Evolutionary conservation across 1,140 invertebrate species (phyloP).

Genomic region (Sinonovacula constricta): DNA sequence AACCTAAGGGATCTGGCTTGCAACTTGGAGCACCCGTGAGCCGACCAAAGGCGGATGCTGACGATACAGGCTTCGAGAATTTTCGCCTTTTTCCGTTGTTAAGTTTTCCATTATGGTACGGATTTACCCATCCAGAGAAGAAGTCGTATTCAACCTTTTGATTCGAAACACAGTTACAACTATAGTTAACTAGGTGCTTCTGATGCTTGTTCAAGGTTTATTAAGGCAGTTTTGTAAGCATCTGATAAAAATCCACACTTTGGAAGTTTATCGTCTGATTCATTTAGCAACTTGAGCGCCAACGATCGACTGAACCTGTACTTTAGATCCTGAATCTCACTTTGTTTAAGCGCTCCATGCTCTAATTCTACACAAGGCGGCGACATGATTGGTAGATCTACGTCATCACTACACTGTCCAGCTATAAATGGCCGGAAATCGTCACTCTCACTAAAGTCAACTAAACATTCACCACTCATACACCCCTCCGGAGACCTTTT

Average conservation of each 20-base stretch:
- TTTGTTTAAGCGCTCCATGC: not conserved
- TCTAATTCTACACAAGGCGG: slow-evolving; percentile 5
- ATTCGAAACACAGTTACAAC: not conserved
- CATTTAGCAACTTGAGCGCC: too few relatives aligned
- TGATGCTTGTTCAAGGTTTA: too few relatives aligned
- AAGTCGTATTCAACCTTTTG: not conserved
- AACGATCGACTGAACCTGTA: too few relatives aligned
- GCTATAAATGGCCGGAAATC: slow-evolving; percentile 8
- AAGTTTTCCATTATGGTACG: not conserved
- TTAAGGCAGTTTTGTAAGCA: too few relatives aligned
- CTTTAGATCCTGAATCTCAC: too few relatives aligned
- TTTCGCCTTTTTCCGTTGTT: slow-evolving; percentile 1
- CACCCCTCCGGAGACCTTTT: not conserved
- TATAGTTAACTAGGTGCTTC: too few relatives aligned
- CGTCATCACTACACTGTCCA: slow-evolving; percentile 10
- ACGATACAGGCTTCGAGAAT: slow-evolving; percentile 12
- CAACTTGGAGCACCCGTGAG: slow-evolving; percentile 1
- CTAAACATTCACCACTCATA: not conserved
- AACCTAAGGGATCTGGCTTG: slow-evolving; percentile 31
- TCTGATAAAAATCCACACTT: too few relatives aligned
- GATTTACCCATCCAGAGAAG: slow-evolving; percentile 28
- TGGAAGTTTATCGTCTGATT: too few relatives aligned
- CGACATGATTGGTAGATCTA: slow-evolving; percentile 34
- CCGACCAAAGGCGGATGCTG: slow-evolving; percentile 17
- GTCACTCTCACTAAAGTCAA: not conserved